Evolutionary conservation across 2,888 invertebrate species (phyloP), one percentile per base, ranked within the genome.

Genomic region (Acrobasis suavella): DNA sequence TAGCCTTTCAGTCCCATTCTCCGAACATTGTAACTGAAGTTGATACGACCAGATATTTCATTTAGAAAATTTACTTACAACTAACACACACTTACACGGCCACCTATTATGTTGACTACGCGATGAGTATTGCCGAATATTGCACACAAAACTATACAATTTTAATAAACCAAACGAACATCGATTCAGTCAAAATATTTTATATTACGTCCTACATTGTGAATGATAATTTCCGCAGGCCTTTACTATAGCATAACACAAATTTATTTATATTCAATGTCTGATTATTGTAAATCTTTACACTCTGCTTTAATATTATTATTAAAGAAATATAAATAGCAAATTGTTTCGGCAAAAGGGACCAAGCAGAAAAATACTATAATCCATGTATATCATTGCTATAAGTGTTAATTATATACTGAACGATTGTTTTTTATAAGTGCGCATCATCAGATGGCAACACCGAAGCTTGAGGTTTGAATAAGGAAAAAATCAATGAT

Each of bases 61-160:
- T 71, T 70, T 68, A 67, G 68, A 74, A 71, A 73, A 70, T 72
- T 77, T 71, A 64, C 67, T 72, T 80, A 81, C 77, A 67, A 9
- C 84, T 87, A 89, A 79, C 74, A 81, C 78, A 77, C 75, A 72
- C 77, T 74, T 68, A 76, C 76, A 80, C 76, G 76, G 80, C 74
- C 79, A 73, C 71, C 72, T 73, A 60, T 39, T 38, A 72, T 81
- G 75, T 32, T 32, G 85, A 87, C 87, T 89, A 88, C 76, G 77
- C 80, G 75, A 84, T 88, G 91, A 91, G 91, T 91, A 91, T 91
- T 91, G 86, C 86, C 86, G 81, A 87, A 89, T 91, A 91, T 91
- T 91, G 91, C 91, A 91, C 91, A 85, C 79, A 80, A 81, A 65
- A 65, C 70, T 67, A 65, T 66, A 69, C 68, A 71, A 67, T 56